Evolutionary conservation across 53 echinoderm and acorn worm species (phyloP).

Genomic region (Temnopleurus reevesii): DNA sequence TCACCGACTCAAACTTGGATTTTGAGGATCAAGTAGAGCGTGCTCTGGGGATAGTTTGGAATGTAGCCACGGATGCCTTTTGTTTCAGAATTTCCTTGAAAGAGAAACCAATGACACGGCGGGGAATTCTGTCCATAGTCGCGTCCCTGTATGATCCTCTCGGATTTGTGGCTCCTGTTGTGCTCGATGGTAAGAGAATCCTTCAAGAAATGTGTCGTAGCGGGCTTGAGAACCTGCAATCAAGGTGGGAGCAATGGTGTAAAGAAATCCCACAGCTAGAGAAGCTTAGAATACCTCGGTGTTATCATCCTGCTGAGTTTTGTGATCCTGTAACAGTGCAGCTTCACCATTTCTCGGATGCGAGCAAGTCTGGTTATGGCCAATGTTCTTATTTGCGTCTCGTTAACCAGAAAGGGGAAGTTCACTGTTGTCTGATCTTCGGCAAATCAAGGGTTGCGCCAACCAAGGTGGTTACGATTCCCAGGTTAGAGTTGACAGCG

Average conservation of each 20-base stretch:
- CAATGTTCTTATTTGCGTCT: conserved; percentile 63
- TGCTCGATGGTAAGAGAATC: conserved; percentile 43
- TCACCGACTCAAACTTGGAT: neutral
- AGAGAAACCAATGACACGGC: conserved; percentile 6
- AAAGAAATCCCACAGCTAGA: conserved; percentile 49
- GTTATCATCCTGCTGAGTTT: conserved; percentile 55
- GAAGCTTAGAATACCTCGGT: conserved; percentile 49
- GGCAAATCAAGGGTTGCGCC: conserved; percentile 72
- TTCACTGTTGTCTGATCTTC: conserved; percentile 30
- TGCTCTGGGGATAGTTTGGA: conserved; percentile 69
- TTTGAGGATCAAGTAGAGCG: conserved; percentile 64
- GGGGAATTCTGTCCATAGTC: conserved; percentile 64
- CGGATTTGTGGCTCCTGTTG: conserved; percentile 57
- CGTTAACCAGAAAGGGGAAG: conserved; percentile 17
- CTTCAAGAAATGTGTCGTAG: conserved; percentile 59
- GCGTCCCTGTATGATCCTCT: conserved; percentile 62
- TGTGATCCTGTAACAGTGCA: conserved; percentile 3
- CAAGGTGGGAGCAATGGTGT: conserved; percentile 67
- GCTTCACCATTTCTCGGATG: conserved; percentile 69
- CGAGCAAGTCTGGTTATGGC: conserved; percentile 67
- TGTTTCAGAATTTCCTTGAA: conserved; percentile 48
- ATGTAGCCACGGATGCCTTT: conserved; percentile 60
- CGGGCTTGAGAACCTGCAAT: neutral
- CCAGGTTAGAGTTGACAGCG: conserved; percentile 68
- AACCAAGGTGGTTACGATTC: conserved; percentile 61